Evolutionary conservation across 2,797 vertebrate species (phyloP), one percentile per base, ranked within the genome.

Genomic region (Thaleichthys pacificus): DNA sequence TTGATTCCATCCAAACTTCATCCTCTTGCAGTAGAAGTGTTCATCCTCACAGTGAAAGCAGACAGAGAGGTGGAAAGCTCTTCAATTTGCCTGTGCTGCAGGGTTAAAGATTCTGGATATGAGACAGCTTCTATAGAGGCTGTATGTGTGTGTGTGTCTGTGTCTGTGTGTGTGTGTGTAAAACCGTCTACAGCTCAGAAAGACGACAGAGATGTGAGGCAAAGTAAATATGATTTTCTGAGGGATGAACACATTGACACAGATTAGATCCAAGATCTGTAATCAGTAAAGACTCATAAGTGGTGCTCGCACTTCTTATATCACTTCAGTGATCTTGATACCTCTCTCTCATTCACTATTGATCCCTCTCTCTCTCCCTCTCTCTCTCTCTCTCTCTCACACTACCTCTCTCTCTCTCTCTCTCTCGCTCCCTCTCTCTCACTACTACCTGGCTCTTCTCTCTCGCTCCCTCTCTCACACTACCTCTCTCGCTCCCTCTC

Each of bases 61-160:
- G 91, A 90, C 66, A 94, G 81, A 77, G 94, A 96, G 79, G 97
- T 80, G 69, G 90, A 92, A 74, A 96, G 86, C 0, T 88, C 89
- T 77, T 93, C 94, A 77, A 93, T 83, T 70, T 83, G 93, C 78
- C 96, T 98, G 89, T 76, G 74, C 72, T 28, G 9, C 64, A 68
- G 0, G 64, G 70, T 83, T 90, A 95, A 93, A 87, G 84, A 88
- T 17, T 5, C 4, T n/a, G 8, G 14, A 9, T 15, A 14, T 9
- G 47, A 14, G 28, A 9, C 35, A 65, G 68, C 17, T 15, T 7
- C 57, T 62, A 32, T 14, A 47, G 9, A 47, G 42, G 9, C 17
- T n/a, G 51, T n/a, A 6, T n/a, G 17, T 30, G 54, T 22, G 54
- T 21, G 68, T 47, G 57, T 26, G 26, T 7, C 12, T 3, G 70